A percentile compares a stretch with the other conserved stretches of the same genome.
phyloP scores from a whole-genome alignment of 2,797 vertebrate species.

The Hapalemur alaotrensis region DNA sequence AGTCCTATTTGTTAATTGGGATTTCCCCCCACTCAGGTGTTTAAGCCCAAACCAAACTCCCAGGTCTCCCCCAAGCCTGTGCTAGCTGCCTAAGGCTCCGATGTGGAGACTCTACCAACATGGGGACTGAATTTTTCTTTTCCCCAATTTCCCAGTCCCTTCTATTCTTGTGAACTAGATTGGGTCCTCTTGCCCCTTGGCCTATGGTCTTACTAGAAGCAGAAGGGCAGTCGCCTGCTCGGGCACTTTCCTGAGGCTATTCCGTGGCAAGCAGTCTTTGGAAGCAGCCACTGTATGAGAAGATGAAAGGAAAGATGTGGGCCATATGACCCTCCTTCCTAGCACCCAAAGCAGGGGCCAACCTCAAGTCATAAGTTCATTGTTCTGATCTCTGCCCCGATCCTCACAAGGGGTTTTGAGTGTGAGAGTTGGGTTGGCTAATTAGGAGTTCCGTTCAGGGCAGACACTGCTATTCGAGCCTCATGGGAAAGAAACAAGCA shows the following conservation, averaged over 20 bases:
- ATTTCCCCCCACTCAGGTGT: not conserved
- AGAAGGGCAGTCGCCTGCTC: not conserved
- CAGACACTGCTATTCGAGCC: not conserved
- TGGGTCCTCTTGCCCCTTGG: not conserved
- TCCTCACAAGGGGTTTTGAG: not conserved
- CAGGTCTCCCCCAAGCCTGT: not conserved
- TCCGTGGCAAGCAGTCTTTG: not conserved
- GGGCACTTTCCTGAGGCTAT: not conserved
- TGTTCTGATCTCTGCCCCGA: not conserved
- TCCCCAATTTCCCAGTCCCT: not conserved
- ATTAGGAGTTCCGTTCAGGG: not conserved
- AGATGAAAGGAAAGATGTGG: not conserved
- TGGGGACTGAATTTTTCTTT: accelerated
- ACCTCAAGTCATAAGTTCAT: not conserved
- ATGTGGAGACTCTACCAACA: not conserved
- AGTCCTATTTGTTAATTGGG: not conserved
- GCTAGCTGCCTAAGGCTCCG: not conserved
- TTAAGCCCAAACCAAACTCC: not conserved
- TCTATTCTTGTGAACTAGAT: not conserved
- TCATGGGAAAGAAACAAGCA: not conserved
- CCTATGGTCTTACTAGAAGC: not conserved
- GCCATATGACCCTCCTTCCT: not conserved
- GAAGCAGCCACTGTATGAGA: not conserved
- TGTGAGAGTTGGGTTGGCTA: not conserved
- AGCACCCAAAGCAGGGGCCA: not conserved